phyloP scores from a whole-genome alignment of 2,888 invertebrate species.

The Exephanes ischioxanthus region DNA sequence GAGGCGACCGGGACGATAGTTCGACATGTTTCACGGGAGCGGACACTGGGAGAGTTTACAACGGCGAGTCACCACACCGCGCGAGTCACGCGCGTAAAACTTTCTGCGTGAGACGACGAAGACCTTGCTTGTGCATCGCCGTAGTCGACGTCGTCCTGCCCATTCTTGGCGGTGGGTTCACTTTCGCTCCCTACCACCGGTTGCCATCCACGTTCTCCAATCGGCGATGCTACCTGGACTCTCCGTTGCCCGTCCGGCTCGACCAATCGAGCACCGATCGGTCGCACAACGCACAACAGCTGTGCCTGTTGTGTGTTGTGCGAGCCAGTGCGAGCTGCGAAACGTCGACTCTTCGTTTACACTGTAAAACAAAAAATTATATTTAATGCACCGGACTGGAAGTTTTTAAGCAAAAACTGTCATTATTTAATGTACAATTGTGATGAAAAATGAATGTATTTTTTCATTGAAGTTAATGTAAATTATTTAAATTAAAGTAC shows the following conservation, averaged over 20 bases:
- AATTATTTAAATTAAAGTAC: too few relatives aligned
- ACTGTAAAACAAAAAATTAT: too few relatives aligned
- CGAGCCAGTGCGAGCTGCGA: too few relatives aligned
- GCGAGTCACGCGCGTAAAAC: conserved; percentile 55
- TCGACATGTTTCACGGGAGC: not conserved
- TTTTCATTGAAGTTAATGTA: too few relatives aligned
- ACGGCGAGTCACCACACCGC: not conserved
- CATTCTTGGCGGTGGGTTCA: conserved; percentile 84
- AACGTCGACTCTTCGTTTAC: too few relatives aligned
- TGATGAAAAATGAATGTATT: too few relatives aligned
- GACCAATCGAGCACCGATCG: conserved; percentile 41
- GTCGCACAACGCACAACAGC: not conserved
- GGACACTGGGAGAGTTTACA: not conserved
- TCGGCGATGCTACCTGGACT: conserved; percentile 60
- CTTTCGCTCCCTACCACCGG: conserved; percentile 79
- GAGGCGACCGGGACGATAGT: conserved; percentile 8
- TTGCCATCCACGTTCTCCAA: conserved; percentile 66
- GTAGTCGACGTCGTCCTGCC: conserved; percentile 79
- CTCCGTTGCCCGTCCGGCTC: conserved; percentile 26
- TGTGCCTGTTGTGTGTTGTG: too few relatives aligned
- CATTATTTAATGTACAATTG: too few relatives aligned
- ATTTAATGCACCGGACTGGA: too few relatives aligned
- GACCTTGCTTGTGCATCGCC: conserved; percentile 68
- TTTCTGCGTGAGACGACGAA: conserved; percentile 61
- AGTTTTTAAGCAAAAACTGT: too few relatives aligned